phyloP scores from a whole-genome alignment of 2,888 invertebrate genomes.

The Alviniconcha strummeri region DNA sequence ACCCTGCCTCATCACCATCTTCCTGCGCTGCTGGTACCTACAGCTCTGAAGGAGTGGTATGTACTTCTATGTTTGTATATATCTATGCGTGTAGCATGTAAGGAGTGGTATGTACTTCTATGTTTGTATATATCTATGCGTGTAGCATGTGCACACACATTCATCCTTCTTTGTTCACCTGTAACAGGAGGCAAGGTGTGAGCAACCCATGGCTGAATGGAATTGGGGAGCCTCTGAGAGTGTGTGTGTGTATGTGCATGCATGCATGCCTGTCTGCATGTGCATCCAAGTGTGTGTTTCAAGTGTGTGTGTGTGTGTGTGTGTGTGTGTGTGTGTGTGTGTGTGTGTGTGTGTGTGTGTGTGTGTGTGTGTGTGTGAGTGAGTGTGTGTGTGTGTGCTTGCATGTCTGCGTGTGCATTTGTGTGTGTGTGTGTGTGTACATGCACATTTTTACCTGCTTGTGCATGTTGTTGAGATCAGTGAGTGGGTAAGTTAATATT shows the following conservation, averaged over 20 bases:
- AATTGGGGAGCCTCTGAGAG: background rate
- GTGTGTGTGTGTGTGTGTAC: background rate
- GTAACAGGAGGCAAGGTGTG: no score
- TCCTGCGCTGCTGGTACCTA: constrained; percentile 59
- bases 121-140: constrained; percentile 42
- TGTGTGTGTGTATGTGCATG: constrained; percentile 40
- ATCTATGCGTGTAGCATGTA: constrained; percentile 26
- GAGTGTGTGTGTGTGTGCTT: constrained; percentile 26
- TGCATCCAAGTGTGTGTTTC: constrained; percentile 42
- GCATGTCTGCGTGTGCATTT: constrained; percentile 31
- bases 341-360: constrained; percentile 28
- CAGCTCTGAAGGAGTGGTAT: constrained; percentile 55
- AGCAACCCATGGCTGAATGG: no score
- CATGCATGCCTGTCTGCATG: constrained; percentile 42
- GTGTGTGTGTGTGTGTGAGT: constrained; percentile 1
- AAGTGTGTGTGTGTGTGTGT: constrained; percentile 40
- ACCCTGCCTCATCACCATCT: constrained; percentile 48
- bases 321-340: constrained; percentile 15
- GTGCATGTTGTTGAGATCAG: background rate
- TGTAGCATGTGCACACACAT: background rate
- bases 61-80: constrained; percentile 42
- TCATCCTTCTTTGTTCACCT: no score
- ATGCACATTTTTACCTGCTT: no score
- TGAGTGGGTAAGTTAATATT: background rate
- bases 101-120: constrained; percentile 48